Evolutionary conservation across 2,797 vertebrate genomes (phyloP).

Genomic region (Vultur gryphus): DNA sequence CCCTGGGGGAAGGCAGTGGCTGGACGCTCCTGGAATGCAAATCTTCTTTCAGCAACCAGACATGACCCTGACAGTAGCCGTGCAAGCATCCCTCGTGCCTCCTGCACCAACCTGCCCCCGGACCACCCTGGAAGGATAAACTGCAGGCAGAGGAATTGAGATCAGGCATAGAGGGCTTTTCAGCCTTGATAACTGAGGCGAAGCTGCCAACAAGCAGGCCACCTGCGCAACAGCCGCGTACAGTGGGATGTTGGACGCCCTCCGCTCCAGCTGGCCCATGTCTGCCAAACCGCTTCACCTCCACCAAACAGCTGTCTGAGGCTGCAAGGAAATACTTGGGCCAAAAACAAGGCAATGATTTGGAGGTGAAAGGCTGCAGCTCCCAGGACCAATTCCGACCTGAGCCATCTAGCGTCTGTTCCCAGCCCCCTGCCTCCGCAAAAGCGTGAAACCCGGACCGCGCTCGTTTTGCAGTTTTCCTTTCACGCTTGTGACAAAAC

Average conservation of each 20-base stretch:
- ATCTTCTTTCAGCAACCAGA: neutral
- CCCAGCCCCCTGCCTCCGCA: neutral
- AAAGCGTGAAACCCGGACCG: neutral
- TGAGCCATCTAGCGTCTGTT: neutral
- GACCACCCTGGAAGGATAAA: slow-evolving; percentile 17
- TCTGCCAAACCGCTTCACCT: neutral
- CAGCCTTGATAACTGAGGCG: neutral
- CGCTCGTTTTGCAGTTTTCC: neutral
- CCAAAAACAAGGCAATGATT: neutral
- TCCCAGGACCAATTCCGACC: neutral
- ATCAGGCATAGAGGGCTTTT: neutral
- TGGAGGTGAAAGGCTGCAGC: neutral
- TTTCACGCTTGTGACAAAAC: accelerated
- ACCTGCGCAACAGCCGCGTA: neutral
- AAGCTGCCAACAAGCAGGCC: neutral
- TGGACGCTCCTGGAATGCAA: slow-evolving; percentile 30
- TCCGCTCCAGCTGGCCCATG: neutral
- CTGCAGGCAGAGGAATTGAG: neutral
- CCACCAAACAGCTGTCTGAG: neutral
- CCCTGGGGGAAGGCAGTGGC: neutral
- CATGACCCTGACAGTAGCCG: neutral
- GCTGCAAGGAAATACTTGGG: neutral
- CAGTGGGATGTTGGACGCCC: neutral
- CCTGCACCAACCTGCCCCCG: slow-evolving; percentile 24
- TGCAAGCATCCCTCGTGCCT: neutral